phyloP scores from a whole-genome alignment of 1,140 invertebrate species.

The Sinonovacula constricta region DNA sequence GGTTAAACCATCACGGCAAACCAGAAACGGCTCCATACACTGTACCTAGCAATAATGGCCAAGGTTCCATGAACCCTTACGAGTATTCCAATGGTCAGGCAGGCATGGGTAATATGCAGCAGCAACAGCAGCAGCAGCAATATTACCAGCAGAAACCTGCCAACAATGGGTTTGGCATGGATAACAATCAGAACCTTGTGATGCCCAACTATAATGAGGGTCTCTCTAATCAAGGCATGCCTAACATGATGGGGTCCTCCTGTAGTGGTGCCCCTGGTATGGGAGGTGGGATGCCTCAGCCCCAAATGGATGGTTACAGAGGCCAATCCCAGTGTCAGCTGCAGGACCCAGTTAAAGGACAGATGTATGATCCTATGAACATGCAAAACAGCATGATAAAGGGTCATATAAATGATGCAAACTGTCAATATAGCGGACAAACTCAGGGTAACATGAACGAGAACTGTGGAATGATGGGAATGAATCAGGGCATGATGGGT shows the following conservation, averaged over 20 bases:
- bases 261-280: slow-evolving; percentile 32
- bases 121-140: slow-evolving; percentile 53
- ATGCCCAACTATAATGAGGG: slow-evolving; percentile 62
- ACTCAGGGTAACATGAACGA: slow-evolving; percentile 57
- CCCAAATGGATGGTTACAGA: slow-evolving; percentile 55
- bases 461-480: slow-evolving; percentile 59
- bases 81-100: slow-evolving; percentile 50
- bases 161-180: slow-evolving; percentile 63
- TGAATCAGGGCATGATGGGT: slow-evolving; percentile 52
- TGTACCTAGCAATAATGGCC: slow-evolving; percentile 66
- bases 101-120: slow-evolving; percentile 15
- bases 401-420: slow-evolving; percentile 7
- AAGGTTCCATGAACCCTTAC: slow-evolving; percentile 52
- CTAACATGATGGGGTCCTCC: slow-evolving; percentile 32
- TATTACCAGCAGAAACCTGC: slow-evolving; percentile 58
- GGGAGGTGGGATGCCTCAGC: slow-evolving; percentile 59
- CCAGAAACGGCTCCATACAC: slow-evolving; percentile 74
- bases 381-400: slow-evolving; percentile 43
- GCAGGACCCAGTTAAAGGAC: slow-evolving; percentile 51
- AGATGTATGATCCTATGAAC: slow-evolving; percentile 58
- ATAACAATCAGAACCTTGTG: slow-evolving; percentile 72
- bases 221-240: slow-evolving; percentile 37
- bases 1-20: slow-evolving; percentile 66
- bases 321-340: slow-evolving; percentile 55
- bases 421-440: slow-evolving; percentile 46